Evolutionary conservation across 2,113 vertebrate species (phyloP), one percentile per base, ranked within the genome.

Genomic region (Coptodon bakossiorum): DNA sequence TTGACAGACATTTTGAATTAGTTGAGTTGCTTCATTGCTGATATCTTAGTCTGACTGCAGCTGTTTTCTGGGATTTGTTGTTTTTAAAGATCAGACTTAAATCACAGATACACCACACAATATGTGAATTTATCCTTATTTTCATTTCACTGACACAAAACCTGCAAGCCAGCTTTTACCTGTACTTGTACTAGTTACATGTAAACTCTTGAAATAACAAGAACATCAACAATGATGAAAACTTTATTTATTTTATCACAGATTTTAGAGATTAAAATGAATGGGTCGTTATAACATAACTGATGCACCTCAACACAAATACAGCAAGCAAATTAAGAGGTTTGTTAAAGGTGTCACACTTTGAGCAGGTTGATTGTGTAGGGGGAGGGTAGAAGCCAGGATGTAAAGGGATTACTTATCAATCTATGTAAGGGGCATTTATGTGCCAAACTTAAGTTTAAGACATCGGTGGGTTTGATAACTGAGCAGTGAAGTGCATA

Each of bases 271-370:
- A 7, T 53, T 68, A 8, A 19, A 83, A 38, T 11, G 14, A 80
- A 11, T 11, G n/a, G 13, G 43, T 16, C 71, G 11, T 36, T 36
- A 53, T 56, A 59, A 24, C 48, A 53, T 63, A 43, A 27, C 5
- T 34, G 48, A 45, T 29, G 3, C 76, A 81, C 14, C 61, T 81
- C 50, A 80, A 68, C 3, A 19, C 50, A 88, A 85, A 92, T 84
- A 76, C 87, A 45, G 6, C 27, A 73, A 53, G 83, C 3, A 6
- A 84, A 83, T 92, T 50, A 84, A 53, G 66, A n/a, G 85, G 85
- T 91, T 48, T 43, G 66, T 90, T 57, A 43, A 89, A 88, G 89
- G 88, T 90, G 88, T 73, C 63, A 22, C 45, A 22, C 10, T 86
- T 5, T 68, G 52, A 57, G 86, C 8, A 43, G 48, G 27, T 45